phyloP scores from a whole-genome alignment of 2,888 invertebrate species.

The Drosophila suboccidentalis region DNA sequence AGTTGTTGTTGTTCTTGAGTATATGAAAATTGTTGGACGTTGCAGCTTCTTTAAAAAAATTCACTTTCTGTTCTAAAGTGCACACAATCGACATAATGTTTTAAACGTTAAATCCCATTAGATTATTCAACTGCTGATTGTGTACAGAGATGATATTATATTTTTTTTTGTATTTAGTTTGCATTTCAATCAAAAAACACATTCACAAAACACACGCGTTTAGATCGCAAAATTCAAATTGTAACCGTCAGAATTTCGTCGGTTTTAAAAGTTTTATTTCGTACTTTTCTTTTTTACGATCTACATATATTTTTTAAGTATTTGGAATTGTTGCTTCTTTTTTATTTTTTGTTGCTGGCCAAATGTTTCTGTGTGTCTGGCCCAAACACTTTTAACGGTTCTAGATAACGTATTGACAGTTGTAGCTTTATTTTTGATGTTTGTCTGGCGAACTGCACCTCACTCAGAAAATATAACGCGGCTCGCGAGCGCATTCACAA shows the following conservation, averaged over 20 bases:
- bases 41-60: slow-evolving; percentile 79
- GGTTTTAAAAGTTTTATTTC: neutral
- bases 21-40: slow-evolving; percentile 57
- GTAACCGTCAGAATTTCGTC: neutral
- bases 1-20: slow-evolving; percentile 44
- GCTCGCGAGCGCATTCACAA: slow-evolving; percentile 55
- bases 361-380: slow-evolving; percentile 2
- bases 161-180: slow-evolving; percentile 1
- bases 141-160: slow-evolving; percentile 13
- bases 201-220: slow-evolving; percentile 8
- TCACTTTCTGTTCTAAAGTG: slow-evolving; percentile 82
- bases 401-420: slow-evolving; percentile 31
- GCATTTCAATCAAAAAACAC: slow-evolving; percentile 12
- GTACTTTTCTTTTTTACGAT: slow-evolving; percentile 10
- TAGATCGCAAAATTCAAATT: slow-evolving; percentile 2
- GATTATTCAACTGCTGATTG: slow-evolving; percentile 14
- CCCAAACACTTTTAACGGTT: slow-evolving; percentile 44
- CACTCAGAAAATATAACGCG: slow-evolving; percentile 35
- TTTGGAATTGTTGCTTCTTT: neutral
- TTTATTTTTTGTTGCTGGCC: neutral
- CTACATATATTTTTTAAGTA: slow-evolving; percentile 1
- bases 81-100: slow-evolving; percentile 84
- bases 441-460: slow-evolving; percentile 42
- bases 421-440: slow-evolving; percentile 17
- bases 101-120: slow-evolving; percentile 37